Base-by-base conservation (phyloP, 2,797 vertebrate genomes). In the Xenops minutus region DNA sequence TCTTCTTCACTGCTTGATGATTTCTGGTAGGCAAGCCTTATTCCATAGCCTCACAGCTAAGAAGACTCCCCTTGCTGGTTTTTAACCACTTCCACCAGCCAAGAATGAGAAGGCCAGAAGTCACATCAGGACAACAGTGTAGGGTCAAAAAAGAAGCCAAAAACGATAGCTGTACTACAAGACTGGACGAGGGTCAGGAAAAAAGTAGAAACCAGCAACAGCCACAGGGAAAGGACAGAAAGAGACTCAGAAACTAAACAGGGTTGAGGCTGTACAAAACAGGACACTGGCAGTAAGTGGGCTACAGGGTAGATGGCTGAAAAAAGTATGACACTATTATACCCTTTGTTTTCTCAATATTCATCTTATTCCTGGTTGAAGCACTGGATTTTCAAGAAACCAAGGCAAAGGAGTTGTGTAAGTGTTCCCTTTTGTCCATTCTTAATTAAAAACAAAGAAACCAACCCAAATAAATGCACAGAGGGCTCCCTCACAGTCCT, bases 51-150 rank as follows among this genome's bases (percentile, higher is more conserved):
- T 97, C 88, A 74, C 71, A 87, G 71, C 94, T 96, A 83, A 81
- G 86, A 83, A 34, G 89, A 73, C 88, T 96, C 67, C 76, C 41
- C 89, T 95, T 85, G 79, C 85, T 95, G 94, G 92, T 94, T 96
- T 97, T 86, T 76, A 95, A 95, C 96, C 96, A 95, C 96, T 96
- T 96, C 96, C 89, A n/a, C 63, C 43, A 11, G 80, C 59, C 83
- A 87, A 96, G 93, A 84, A 95, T 39, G 41, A 79, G 77, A 37
- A 91, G 83, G 85, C 88, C 88, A 94, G 85, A 94, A 96, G 96
- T 96, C 96, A 96, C 56, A 95, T 93, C 96, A 90, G 96, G 96
- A 97, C 96, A 97, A 39, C 64, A 86, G 23, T 49, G 44, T 18
- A 79, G 37, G 74, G 95, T 95, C 94, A 96, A 92, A 89, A 79